phyloP scores from a whole-genome alignment of 2,113 vertebrate species.

The Pituophis catenifer region DNA sequence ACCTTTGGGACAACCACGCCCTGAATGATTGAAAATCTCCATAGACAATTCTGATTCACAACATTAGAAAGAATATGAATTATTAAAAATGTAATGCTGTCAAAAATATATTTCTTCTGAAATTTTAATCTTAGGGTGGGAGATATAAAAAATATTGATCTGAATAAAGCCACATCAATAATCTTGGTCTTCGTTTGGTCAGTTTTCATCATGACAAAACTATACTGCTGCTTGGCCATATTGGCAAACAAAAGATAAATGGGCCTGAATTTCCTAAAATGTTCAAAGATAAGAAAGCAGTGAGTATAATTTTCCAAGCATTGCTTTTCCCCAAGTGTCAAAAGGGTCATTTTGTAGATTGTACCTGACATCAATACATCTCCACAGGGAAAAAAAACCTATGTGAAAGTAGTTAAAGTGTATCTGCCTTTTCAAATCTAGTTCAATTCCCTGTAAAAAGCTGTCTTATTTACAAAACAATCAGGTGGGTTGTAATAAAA shows the following conservation, averaged over 20 bases:
- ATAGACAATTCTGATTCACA: neutral
- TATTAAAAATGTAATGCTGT: neutral
- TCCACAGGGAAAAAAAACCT: slow-evolving; percentile 10
- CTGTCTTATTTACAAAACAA: slow-evolving; percentile 49
- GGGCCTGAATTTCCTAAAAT: neutral
- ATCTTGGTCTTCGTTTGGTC: neutral
- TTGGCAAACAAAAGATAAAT: neutral
- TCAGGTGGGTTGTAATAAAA: slow-evolving; percentile 33
- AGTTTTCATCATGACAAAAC: neutral
- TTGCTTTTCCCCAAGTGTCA: neutral
- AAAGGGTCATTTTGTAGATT: neutral
- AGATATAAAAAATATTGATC: neutral
- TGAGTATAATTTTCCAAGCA: neutral
- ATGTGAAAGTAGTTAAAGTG: neutral
- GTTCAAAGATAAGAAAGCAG: neutral
- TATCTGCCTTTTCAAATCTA: slow-evolving; percentile 30
- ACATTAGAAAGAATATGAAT: neutral
- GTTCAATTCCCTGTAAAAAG: slow-evolving; percentile 50
- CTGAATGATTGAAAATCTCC: too few species aligned
- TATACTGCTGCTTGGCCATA: neutral
- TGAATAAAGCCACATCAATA: neutral
- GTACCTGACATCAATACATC: slow-evolving; percentile 13
- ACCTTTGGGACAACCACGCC: too few species aligned
- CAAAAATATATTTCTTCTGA: neutral
- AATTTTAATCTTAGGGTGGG: neutral